Base-by-base conservation (phyloP, 1,140 invertebrate genomes). In the Bombus sylvicola region DNA sequence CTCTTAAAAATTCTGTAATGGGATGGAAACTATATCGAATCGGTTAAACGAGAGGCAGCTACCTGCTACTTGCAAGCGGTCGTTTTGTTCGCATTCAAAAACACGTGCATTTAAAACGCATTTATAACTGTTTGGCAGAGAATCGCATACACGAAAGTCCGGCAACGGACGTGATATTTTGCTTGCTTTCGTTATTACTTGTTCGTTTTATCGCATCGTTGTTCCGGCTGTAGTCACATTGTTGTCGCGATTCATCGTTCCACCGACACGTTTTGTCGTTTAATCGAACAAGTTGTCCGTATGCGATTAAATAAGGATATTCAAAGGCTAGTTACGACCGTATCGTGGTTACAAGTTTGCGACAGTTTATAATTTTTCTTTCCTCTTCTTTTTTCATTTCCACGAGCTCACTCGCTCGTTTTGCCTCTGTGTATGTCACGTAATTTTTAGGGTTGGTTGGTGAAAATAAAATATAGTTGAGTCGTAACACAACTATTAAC, bases 261-360 rank as follows among this genome's bases (percentile, higher is more conserved):
- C 25, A 72, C 39, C 47, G 66, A 62, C 53, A 28, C 15, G 41
- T 80, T 73, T 81, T 9, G 53, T 64, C 83, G 22, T 80, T 64
- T 41, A 5, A 80, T 85, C 57, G 39, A 80, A 64, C 76, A 53
- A 80, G n/a, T 47, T 83, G 64, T 34, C 43, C 41, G 37, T 12
- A 47, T 10, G 12, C 31, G 22, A 85, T 72, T 85, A 41, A 79
- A 37, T 15, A 28, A 47, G 68, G 31, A 72, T 80, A 80, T 62
- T 64, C 68, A 31, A 72, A 80, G 31, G 28, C 15, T 47, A 31
- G 78, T 84, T 84, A 72, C 82, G 78, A 41, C 22, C 28, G 75
- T 8, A n/a, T 43, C 28, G 53, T n/a, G 76, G 31, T 80, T 12
- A 12, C 31, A 39, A 39, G 3, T 4, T 10, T 34, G 31, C 76